phyloP scores from a whole-genome alignment of 1,140 invertebrate genomes.

The Bombus affinis region DNA sequence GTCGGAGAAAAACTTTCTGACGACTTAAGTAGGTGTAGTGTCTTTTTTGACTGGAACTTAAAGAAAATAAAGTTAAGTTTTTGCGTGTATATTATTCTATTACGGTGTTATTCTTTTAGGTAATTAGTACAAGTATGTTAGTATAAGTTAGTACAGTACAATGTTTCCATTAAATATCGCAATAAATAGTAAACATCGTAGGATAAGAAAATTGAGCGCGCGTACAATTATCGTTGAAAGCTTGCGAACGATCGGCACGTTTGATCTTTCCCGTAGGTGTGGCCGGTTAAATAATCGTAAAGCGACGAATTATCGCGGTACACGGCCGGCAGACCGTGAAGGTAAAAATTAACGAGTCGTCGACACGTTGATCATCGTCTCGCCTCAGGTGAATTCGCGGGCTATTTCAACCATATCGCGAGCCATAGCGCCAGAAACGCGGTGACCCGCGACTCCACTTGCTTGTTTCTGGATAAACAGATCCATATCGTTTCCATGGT shows the following conservation, averaged over 20 bases:
- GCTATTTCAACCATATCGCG: neutral
- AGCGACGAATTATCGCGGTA: constrained; percentile 58
- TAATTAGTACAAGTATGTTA: too few species aligned
- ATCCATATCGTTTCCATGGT: constrained; percentile 60
- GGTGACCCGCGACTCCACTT: constrained; percentile 58
- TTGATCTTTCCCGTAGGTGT: constrained; percentile 50
- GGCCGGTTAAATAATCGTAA: constrained; percentile 57
- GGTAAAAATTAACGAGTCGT: constrained; percentile 60
- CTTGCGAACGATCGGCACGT: constrained; percentile 6
- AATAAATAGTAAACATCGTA: too few species aligned
- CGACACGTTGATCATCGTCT: constrained; percentile 64
- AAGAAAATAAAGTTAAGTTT: too few species aligned
- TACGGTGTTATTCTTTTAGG: too few species aligned
- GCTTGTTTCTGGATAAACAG: constrained; percentile 59
- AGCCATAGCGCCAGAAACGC: constrained; percentile 37
- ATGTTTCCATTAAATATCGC: too few species aligned
- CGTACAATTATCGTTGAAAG: constrained; percentile 6
- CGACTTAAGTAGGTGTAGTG: too few species aligned
- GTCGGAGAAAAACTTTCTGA: too few species aligned
- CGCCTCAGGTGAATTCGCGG: constrained; percentile 57
- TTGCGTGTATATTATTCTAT: too few species aligned
- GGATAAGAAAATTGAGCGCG: neutral
- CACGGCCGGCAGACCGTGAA: constrained; percentile 52
- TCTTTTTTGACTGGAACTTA: too few species aligned
- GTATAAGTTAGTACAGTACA: too few species aligned